A percentile compares a stretch with the other conserved stretches of the same genome.
Conservation (phyloP, 2,113 vertebrate species). For the Riparia riparia region DNA sequence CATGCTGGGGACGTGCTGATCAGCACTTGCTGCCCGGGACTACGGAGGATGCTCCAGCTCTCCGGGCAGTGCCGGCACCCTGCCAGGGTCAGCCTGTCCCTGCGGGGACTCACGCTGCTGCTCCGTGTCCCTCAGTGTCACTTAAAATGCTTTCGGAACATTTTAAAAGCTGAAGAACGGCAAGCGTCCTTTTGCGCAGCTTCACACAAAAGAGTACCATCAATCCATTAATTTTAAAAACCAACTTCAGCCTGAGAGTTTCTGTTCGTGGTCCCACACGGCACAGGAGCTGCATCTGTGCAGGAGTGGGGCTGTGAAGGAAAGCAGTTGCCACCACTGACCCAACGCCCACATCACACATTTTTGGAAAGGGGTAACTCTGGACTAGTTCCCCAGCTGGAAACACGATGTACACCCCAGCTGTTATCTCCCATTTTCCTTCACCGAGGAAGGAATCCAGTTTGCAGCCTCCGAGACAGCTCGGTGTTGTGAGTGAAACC, state of each 20-base stretch:
- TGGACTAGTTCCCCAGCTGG: background rate
- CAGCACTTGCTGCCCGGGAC: background rate
- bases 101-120: background rate
- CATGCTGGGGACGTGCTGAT: background rate
- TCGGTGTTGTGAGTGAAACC: background rate
- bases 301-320: background rate
- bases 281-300: background rate
- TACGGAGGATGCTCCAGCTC: background rate
- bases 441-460: background rate
- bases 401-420: rapidly evolving
- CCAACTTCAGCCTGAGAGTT: background rate
- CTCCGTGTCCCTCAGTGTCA: rapidly evolving
- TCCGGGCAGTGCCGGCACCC: rapidly evolving
- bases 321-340: rapidly evolving
- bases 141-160: background rate
- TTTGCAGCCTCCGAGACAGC: rapidly evolving
- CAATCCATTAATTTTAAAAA: background rate
- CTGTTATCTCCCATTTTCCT: background rate
- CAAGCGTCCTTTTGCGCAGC: rapidly evolving
- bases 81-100: background rate
- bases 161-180: background rate
- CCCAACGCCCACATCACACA: rapidly evolving
- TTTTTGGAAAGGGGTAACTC: background rate
- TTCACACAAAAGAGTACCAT: background rate
- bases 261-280: rapidly evolving